Evolutionary conservation across 1,140 invertebrate genomes (phyloP).

Genomic region (Daktulosphaira vitifoliae): DNA sequence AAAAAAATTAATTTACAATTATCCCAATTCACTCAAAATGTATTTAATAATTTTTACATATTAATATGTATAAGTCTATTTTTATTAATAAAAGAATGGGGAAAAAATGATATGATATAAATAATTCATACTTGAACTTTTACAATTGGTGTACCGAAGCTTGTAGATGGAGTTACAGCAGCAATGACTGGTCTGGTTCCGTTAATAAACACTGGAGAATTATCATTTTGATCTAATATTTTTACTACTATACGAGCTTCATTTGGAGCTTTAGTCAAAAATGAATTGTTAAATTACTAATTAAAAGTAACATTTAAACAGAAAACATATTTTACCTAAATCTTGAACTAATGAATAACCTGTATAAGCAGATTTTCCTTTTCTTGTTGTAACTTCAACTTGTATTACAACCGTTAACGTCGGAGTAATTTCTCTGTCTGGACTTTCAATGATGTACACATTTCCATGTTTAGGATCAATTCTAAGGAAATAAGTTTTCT

Average conservation of each 20-base stretch:
- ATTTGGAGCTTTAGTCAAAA: constrained; percentile 46
- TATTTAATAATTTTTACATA: too few species aligned
- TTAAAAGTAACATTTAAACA: neutral
- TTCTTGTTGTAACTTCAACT: constrained; percentile 55
- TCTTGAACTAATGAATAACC: constrained; percentile 63
- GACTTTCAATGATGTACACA: constrained; percentile 56
- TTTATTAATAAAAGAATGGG: too few species aligned
- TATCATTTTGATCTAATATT: constrained; percentile 73
- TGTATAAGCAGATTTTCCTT: constrained; percentile 51
- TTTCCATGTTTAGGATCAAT: constrained; percentile 64
- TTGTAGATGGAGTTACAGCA: constrained; percentile 65
- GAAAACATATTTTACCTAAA: constrained; percentile 44
- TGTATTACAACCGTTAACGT: constrained; percentile 59
- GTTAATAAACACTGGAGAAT: constrained; percentile 61
- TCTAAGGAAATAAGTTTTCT: constrained; percentile 45
- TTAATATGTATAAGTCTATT: too few species aligned
- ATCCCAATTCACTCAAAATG: too few species aligned
- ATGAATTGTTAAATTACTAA: neutral
- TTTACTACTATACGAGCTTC: constrained; percentile 62
- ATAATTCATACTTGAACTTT: constrained; percentile 51
- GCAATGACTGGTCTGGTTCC: constrained; percentile 65
- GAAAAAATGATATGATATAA: too few species aligned
- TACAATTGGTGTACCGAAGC: constrained; percentile 69
- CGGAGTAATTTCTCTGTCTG: constrained; percentile 58
- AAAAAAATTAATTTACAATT: too few species aligned